Conservation (phyloP, 2,797 vertebrate species). For the Microcaecilia unicolor region DNA sequence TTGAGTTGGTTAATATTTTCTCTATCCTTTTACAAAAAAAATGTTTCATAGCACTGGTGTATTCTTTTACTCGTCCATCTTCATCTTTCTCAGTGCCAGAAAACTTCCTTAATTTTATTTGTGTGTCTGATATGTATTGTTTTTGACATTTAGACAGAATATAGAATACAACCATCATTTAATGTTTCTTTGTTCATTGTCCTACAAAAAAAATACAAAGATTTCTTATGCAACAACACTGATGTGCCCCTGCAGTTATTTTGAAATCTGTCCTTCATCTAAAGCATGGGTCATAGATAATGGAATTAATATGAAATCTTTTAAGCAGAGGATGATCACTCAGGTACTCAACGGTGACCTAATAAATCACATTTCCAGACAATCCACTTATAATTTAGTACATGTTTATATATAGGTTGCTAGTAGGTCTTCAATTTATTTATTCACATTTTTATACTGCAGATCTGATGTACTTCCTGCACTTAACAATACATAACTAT, state of each 20-base stretch:
- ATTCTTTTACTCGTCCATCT: neutral
- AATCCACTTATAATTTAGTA: too few relatives aligned
- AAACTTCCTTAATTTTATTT: neutral
- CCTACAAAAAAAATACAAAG: constrained; percentile 16
- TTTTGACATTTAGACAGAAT: neutral
- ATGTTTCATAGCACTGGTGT: too few relatives aligned
- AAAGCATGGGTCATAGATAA: constrained; percentile 18
- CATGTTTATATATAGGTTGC: too few relatives aligned
- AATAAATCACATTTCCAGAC: too few relatives aligned
- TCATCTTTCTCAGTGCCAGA: neutral
- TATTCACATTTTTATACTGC: too few relatives aligned
- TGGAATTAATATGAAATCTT: constrained; percentile 12
- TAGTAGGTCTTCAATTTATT: too few relatives aligned
- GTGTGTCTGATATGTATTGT: neutral
- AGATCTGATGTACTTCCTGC: too few relatives aligned
- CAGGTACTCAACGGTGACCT: constrained; percentile 13
- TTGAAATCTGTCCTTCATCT: constrained; percentile 16
- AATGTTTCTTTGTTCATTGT: constrained; percentile 3
- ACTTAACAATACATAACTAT: too few relatives aligned
- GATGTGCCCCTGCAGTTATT: constrained; percentile 5
- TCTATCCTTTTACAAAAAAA: too few relatives aligned
- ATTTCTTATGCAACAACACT: constrained; percentile 13
- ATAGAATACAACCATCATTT: too few relatives aligned
- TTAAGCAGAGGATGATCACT: constrained; percentile 9
- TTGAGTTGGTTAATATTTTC: too few relatives aligned